Base-by-base conservation (phyloP, 30 jellyfish, hydroid and myxozoan genomes). In the Sanderia malayensis region DNA sequence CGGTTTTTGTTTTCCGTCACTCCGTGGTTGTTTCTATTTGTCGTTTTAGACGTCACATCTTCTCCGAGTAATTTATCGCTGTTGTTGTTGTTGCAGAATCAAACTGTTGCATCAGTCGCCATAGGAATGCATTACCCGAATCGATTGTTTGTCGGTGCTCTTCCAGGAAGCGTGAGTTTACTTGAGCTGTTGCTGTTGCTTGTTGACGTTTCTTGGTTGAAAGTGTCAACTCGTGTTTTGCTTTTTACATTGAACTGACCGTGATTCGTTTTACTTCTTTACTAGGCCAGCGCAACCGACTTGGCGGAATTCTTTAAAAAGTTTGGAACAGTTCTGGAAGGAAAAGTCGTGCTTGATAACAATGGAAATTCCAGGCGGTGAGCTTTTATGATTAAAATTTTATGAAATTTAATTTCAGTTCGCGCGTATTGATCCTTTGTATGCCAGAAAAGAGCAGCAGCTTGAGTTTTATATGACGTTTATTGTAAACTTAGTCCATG, bases 271-370 rank as follows among this genome's bases (percentile, higher is more conserved):
- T 60, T 60, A 4, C 10, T 7, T 60, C 7, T 25, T 25, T 23
- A 25, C 4, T 44, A 89, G 97, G 95, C 95, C 0, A 82, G 68
- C 44, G 98, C 98, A 31, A 72, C 69, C 17, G 96, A 90, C 75
- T 34, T 90, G 70, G 98, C 98, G 0, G 93, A 84, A 18, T 90
- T 90, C 82, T 90, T 90, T 89, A 60, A 75, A 20, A 47, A 88
- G 4, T 90, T 73, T 59, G 98, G 98, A 24, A 90, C 96, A 0
- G 98, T 90, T 10, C 79, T 83, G 22, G 98, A 90, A 80, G 98
- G 96, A 33, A 90, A 90, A 74, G 93, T 90, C 41, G 98, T 90
- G 20, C 88, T 90, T 28, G 98, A 90, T 68, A 31, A 72, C 11
- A 55, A 63, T 73, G 98, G 98, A 27, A 72, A 95, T 7, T 83